Evolutionary conservation across 2,888 invertebrate species (phyloP).

Genomic region (Trichacis sp.): DNA sequence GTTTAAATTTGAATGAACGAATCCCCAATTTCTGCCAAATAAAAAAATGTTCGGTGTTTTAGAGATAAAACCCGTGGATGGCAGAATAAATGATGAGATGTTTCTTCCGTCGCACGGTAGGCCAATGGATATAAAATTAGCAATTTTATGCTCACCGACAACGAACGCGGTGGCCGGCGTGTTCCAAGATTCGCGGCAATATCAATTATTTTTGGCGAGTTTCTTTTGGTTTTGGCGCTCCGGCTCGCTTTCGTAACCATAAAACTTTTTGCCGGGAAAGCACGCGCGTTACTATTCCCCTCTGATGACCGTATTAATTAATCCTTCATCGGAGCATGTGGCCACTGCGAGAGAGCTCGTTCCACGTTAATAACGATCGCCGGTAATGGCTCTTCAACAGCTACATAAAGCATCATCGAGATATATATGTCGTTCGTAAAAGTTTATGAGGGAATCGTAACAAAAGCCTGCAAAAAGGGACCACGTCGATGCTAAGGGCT

Average conservation of each 20-base stretch:
- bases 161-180: slow-evolving; percentile 23
- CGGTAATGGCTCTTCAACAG: slow-evolving; percentile 21
- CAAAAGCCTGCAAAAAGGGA: slow-evolving; percentile 34
- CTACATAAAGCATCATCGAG: slow-evolving; percentile 28
- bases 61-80: slow-evolving; percentile 20
- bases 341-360: slow-evolving; percentile 2
- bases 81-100: slow-evolving; percentile 44
- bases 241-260: slow-evolving; percentile 29
- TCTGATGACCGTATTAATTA: slow-evolving; percentile 28
- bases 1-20: no score
- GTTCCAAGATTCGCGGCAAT: slow-evolving; percentile 59
- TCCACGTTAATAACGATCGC: slow-evolving; percentile 25
- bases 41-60: no score
- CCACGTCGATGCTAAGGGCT: slow-evolving; percentile 5
- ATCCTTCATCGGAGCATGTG: slow-evolving; percentile 19
- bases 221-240: slow-evolving; percentile 34
- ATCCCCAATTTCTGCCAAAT: no score
- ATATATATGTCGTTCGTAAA: slow-evolving; percentile 5
- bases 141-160: slow-evolving; percentile 56
- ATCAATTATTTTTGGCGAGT: slow-evolving; percentile 52
- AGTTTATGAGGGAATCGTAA: slow-evolving; percentile 41
- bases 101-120: slow-evolving; percentile 25
- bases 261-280: slow-evolving; percentile 26
- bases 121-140: slow-evolving; percentile 59
- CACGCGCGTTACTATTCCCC: slow-evolving; percentile 5